Base-by-base conservation (phyloP, 2,888 invertebrate genomes). In the Leucania comma region DNA sequence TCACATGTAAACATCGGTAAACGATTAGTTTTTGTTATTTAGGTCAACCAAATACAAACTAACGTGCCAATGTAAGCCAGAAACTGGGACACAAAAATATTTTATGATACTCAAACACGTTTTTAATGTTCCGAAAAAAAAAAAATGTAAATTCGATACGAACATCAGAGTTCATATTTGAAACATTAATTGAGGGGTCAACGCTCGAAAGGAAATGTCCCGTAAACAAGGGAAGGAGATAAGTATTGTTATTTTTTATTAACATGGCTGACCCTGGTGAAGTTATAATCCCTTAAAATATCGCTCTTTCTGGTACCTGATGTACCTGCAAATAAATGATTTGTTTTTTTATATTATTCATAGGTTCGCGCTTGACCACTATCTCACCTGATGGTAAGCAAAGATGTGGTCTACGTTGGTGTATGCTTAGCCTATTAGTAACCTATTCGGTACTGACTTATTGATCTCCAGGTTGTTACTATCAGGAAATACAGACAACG, bases 221-320 rank as follows among this genome's bases (percentile, higher is more conserved):
- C 86, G 77, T 83, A 70, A 80, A 83, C 72, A 72, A 70, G 26
- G 12, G 8, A 83, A 81, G 14, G 9, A 82, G 83, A 85, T 80
- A 83, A 85, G 83, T 64, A 75, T 66, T 73, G 69, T 73, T 73
- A 68, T 66, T 83, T 82, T 79, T 83, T 80, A 74, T 79, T 83
- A 57, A 80, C 53, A 82, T 62, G 38, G 20, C 35, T 38, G 50
- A 67, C 74, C 74, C 42, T 67, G 50, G 29, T 51, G 80, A 60
- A 58, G 53, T 35, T 62, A 73, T 79, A 48, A 73, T 67, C 20
- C 63, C 9, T 51, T 65, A 42, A 67, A 78, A 26, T 56, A 82
- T 72, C 20, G 14, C 42, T 22, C 20, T 59, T 72, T 64, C 79
- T 63, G 66, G 66, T 14, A 70, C 32, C 42, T 22, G 26, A 63